Base-by-base conservation (phyloP, 2,113 vertebrate genomes). In the Cololabis saira region DNA sequence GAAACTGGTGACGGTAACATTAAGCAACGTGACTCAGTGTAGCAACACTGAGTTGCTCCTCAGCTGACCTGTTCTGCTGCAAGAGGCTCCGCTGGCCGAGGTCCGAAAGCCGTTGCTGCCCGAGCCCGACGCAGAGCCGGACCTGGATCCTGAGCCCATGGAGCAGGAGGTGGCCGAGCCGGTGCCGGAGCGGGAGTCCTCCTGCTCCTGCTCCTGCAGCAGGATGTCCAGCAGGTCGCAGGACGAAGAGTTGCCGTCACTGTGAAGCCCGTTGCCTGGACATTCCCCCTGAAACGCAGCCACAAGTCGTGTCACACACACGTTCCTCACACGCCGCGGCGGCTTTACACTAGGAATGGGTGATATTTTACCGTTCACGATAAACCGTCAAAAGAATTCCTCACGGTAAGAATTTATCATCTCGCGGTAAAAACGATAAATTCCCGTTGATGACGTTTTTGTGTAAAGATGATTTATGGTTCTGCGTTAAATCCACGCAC, bases 211-310 rank as follows among this genome's bases (percentile, higher is more conserved):
- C 61, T 96, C 94, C 0, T 91, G 94, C 66, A 98, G 90, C 1
- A 98, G 79, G 64, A 98, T 89, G 64, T 94, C 93, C 52, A 98
- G 81, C 43, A 98, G 80, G 59, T 95, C 95, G 4, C 94, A 96
- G 71, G 95, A 95, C 1, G 95, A 93, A 19, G 95, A 98, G 41
- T 95, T 88, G 0, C 89, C 89, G 0, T 97, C 95, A 0, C 95
- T 95, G 45, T 91, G 93, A 16, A 63, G 77, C 0, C 65, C 56
- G 1, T 93, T 87, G 18, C 55, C 82, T 4, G 66, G 71, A 50
- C 74, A 85, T 58, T 80, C 81, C 45, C 65, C 71, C 93, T 94
- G 67, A 53, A 68, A 68, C 10, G 44, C 24, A 42, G 43, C 67
- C 22, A 79, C 21, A 30, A 14, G 41, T 12, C 5, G 43, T 33